Evolutionary conservation across 2,888 invertebrate genomes (phyloP), one percentile per base, ranked within the genome.

Genomic region (Pseudeuparius sepicola): DNA sequence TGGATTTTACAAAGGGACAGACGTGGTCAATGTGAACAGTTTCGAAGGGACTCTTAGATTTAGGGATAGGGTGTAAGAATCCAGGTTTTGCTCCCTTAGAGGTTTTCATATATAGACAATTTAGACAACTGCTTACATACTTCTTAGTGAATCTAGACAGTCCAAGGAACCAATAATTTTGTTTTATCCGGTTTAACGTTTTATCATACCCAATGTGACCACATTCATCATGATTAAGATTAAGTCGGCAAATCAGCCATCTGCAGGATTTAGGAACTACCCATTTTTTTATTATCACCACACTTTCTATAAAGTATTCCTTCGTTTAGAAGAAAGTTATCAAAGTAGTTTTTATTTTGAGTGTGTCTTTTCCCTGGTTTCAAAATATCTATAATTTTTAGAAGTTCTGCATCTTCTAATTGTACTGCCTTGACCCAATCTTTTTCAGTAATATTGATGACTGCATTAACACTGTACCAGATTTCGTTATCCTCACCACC

Each of bases 121-220:
- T n/a, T n/a, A n/a, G n/a, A n/a, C n/a, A n/a, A n/a, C n/a, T n/a
- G n/a, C n/a, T n/a, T n/a, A n/a, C n/a, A n/a, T n/a, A n/a, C n/a
- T n/a, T n/a, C n/a, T n/a, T n/a, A n/a, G n/a, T n/a, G n/a, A n/a
- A n/a, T n/a, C n/a, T n/a, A n/a, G n/a, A n/a, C n/a, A n/a, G n/a
- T n/a, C n/a, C n/a, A n/a, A n/a, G 20, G 14, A 35, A 35, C 35
- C 35, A 35, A 20, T 35, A 35, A 13, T 29, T 35, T 29, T 29
- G 14, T 5, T 24, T 23, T 2, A 35, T 20, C n/a, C 29, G 9
- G 10, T 35, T 10, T 29, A 28, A 13, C 9, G 16, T n/a, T 4
- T 18, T 29, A 23, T 35, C 35, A 9, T 23, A 6, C 7, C 35
- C 35, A 2, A 35, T 4, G 4, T 35, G 29, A 23, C 28, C 23